Conservation (phyloP, 2,888 invertebrate species). For the Rhodophaea formosa region DNA sequence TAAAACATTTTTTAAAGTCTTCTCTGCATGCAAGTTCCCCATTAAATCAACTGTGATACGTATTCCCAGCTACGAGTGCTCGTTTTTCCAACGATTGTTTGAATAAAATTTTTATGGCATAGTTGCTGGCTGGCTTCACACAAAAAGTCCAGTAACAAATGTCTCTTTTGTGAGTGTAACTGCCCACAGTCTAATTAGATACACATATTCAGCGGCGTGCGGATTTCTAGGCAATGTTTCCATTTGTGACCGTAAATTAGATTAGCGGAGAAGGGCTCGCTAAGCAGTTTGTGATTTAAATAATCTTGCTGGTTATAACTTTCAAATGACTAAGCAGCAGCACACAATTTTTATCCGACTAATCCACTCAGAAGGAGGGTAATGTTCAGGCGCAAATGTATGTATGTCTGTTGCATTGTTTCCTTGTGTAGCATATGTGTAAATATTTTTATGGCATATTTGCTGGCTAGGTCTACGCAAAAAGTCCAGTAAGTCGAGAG, state of each 20-base stretch:
- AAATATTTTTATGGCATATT: slow-evolving; percentile 37
- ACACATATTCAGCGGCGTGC: slow-evolving; percentile 40
- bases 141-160: slow-evolving; percentile 49
- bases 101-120: slow-evolving; percentile 34
- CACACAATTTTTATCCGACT: no score
- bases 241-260: slow-evolving; percentile 4
- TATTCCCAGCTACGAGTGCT: not conserved
- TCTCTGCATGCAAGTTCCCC: no score
- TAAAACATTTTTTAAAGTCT: no score
- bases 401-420: no score
- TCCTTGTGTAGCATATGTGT: no score
- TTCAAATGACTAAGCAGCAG: no score
- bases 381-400: no score
- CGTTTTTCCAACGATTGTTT: not conserved
- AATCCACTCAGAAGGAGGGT: no score
- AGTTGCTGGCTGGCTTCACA: slow-evolving; percentile 33
- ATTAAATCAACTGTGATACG: not conserved
- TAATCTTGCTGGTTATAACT: not conserved
- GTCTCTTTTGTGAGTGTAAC: slow-evolving; percentile 50
- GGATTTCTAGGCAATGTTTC: slow-evolving; percentile 22
- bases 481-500: slow-evolving; percentile 43
- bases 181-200: slow-evolving; percentile 52
- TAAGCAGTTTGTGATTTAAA: slow-evolving; percentile 8
- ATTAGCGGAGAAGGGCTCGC: slow-evolving; percentile 7
- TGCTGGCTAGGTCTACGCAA: slow-evolving; percentile 36